Evolutionary conservation across 2,113 vertebrate species (phyloP), one percentile per base, ranked within the genome.

Genomic region (Stigmatopora argus): DNA sequence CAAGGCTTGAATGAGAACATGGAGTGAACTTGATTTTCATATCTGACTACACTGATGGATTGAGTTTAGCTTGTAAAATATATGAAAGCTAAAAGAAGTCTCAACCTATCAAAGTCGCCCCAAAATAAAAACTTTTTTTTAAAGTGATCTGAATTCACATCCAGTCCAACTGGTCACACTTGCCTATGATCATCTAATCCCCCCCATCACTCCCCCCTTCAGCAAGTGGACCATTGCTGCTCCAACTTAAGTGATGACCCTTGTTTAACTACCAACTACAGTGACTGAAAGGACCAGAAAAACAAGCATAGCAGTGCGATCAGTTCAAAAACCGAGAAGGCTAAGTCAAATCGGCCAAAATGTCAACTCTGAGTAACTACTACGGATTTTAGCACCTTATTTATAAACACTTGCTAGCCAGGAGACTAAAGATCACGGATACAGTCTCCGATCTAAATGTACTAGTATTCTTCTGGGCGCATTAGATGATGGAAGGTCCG

Each of bases 241-340:
- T 62, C 10, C 19, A 23, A 23, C 26, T 26, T 12, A 21, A 49
- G 53, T 23, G 23, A 56, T 26, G 77, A 47, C 87, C 83, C 81
- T 87, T 81, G 76, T 71, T 73, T 53, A 70, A 56, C 38, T 45
- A 19, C 38, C 13, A 15, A 38, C 31, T 57, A 48, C 58, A 78
- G 68, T 49, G 74, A 77, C 88, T 74, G 64, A 85, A 66, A 65
- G 23, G 81, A 91, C 90, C 89, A 83, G 90, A 89, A 84, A 81
- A 89, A 90, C 90, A 75, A 86, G 88, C 79, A 62, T 23, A 80
- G 71, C 76, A 69, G 60, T 1, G 65, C 69, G 23, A 60, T 56
- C 2, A 55, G 35, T 41, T 41, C 38, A 2, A 65, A 38, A 74
- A 74, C 70, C 12, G 41, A 45, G 7, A 31, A 0, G 21, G 7